These are phyloP conservation scores for Scolanthus callimorphus DNA, from an alignment of 92 coral and sea anemone genomes.

Conservation along the genomic window DNA sequence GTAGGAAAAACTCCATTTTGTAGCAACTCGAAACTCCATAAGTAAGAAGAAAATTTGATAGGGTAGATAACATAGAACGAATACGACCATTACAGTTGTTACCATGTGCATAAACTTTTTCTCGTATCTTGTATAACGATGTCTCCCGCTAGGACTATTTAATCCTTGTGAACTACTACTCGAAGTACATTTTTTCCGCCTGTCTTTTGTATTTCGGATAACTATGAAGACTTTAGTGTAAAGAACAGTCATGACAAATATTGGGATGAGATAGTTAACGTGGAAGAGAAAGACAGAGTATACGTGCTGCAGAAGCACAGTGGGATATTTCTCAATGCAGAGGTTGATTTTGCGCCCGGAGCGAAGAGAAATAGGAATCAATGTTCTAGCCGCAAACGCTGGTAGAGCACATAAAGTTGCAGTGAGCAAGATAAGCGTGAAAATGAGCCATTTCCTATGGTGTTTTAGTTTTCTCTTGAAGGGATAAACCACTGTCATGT, in stretches of 20 bases:
- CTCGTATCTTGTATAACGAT: too few relatives aligned
- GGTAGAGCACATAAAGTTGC: constrained; percentile 43
- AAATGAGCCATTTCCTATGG: too few relatives aligned
- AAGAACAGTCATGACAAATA: constrained; percentile 30
- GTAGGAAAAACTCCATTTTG: too few relatives aligned
- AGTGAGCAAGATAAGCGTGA: constrained; percentile 20
- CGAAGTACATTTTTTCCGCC: constrained; percentile 16
- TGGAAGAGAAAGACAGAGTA: constrained; percentile 44
- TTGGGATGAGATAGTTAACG: constrained; percentile 38
- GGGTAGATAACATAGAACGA: too few relatives aligned
- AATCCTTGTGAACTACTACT: too few relatives aligned
- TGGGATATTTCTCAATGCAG: constrained; percentile 45
- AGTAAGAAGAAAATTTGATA: too few relatives aligned
- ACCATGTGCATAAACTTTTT: too few relatives aligned
- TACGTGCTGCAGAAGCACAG: constrained; percentile 30
- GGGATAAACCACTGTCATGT: constrained; percentile 36
- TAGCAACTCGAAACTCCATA: too few relatives aligned
- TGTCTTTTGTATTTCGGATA: constrained; percentile 31
- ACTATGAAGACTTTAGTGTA: constrained; percentile 25
- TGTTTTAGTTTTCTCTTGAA: too few relatives aligned
- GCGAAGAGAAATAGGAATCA: constrained; percentile 1
- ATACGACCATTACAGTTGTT: too few relatives aligned
- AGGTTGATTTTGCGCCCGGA: constrained; percentile 13
- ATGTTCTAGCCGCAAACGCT: constrained; percentile 26
- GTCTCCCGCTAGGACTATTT: too few relatives aligned